Percentiles rank a stretch among this genome's conserved stretches.
These are phyloP conservation scores for Habrosyne pyritoides DNA, from an alignment of 2,888 invertebrate genomes.

Conservation along the genomic window DNA sequence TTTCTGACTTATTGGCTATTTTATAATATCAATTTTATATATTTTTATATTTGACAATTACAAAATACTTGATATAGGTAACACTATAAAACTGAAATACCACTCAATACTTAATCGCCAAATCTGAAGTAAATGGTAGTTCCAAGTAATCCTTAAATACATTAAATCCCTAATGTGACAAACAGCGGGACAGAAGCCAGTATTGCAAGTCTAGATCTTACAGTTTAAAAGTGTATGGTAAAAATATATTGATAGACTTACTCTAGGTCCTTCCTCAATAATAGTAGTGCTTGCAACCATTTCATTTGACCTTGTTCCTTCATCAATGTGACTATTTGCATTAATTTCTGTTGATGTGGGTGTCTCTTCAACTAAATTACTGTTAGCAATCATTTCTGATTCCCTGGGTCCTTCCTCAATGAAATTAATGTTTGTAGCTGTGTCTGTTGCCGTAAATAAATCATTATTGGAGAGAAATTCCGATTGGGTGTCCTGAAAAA, in stretches of 20 bases:
- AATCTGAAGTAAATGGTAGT: too few species aligned
- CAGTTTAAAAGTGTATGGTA: too few species aligned
- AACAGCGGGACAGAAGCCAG: too few species aligned
- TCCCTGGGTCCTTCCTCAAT: not conserved
- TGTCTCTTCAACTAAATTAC: not conserved
- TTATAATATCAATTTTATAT: too few species aligned
- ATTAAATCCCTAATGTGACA: too few species aligned
- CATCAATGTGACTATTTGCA: slow-evolving; percentile 11
- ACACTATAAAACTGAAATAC: too few species aligned
- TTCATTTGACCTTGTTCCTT: slow-evolving; percentile 5
- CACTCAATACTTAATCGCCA: too few species aligned
- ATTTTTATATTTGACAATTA: too few species aligned
- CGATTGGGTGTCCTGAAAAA: not conserved
- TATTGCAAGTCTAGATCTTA: too few species aligned
- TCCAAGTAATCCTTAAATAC: too few species aligned
- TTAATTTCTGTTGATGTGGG: not conserved
- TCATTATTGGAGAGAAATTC: not conserved
- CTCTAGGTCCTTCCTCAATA: slow-evolving; percentile 26
- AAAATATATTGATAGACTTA: slow-evolving; percentile 17
- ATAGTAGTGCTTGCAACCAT: slow-evolving; percentile 21
- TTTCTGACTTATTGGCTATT: too few species aligned
- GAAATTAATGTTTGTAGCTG: not conserved
- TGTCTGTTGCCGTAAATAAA: not conserved
- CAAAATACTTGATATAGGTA: too few species aligned
- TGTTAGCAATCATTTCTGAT: not conserved